Evolutionary conservation across 2,113 vertebrate genomes (phyloP).

Genomic region (Chamaetylas fuelleborni): DNA sequence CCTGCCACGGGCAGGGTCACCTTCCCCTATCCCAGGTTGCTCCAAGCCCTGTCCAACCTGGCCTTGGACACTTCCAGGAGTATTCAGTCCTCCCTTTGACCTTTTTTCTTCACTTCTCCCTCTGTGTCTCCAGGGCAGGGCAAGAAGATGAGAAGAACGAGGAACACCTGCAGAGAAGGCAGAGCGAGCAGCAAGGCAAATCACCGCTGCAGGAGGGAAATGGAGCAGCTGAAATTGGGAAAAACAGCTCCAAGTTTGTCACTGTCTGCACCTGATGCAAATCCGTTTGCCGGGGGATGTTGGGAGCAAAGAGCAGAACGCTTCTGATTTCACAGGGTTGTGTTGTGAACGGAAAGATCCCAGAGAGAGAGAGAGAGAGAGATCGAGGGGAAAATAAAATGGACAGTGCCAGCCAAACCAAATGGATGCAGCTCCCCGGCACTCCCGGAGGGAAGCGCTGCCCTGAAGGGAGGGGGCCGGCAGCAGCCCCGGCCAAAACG

Average conservation of each 20-base stretch:
- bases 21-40: fast-evolving
- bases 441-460: not conserved
- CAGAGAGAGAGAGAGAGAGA: not conserved
- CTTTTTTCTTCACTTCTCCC: not conserved
- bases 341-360: not conserved
- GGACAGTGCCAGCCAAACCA: not conserved
- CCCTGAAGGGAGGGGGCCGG: not conserved
- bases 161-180: not conserved
- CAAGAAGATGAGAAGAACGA: not conserved
- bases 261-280: constrained; percentile 32
- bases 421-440: not conserved
- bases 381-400: not conserved
- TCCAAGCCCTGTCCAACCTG: fast-evolving
- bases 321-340: not conserved
- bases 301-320: not conserved
- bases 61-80: not conserved
- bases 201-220: not conserved
- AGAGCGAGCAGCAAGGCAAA: not conserved
- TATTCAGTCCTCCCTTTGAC: not conserved
- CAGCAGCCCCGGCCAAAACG: not conserved
- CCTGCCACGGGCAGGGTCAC: not conserved
- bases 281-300: not conserved
- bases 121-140: not conserved
- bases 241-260: not conserved
- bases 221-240: not conserved